A percentile compares a stretch with the other conserved stretches of the same genome.
Conservation (phyloP, 2,888 invertebrate species). For the Sesamia inferens region DNA sequence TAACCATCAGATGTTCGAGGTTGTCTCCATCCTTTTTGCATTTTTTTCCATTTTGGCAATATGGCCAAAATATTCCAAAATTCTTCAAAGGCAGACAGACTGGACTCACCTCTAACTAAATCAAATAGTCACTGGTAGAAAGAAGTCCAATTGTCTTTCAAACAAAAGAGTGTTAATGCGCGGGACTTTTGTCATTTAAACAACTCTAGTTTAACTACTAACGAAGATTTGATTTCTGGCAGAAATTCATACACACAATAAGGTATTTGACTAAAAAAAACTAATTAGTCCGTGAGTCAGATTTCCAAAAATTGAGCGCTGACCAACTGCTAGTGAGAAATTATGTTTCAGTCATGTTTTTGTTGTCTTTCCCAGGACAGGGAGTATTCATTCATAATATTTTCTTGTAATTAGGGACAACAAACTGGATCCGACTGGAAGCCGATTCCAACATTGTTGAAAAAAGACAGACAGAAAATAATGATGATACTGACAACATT, state of each 20-base stretch:
- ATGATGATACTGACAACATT: too few species aligned
- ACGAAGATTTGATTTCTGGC: conserved; percentile 17
- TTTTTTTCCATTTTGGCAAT: too few species aligned
- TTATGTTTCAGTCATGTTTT: conserved; percentile 27
- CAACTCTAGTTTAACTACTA: conserved; percentile 17
- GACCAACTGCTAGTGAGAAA: conserved; percentile 5
- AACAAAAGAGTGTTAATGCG: conserved; percentile 52
- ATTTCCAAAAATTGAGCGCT: too few species aligned
- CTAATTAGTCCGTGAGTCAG: too few species aligned
- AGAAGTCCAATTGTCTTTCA: conserved; percentile 55
- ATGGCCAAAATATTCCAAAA: too few species aligned
- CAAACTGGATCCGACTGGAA: too few species aligned
- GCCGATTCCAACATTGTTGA: too few species aligned
- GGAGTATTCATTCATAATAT: background rate
- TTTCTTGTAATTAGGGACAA: background rate
- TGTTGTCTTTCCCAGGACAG: background rate
- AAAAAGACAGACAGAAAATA: too few species aligned
- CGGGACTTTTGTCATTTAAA: conserved; percentile 40
- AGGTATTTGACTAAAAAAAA: too few species aligned
- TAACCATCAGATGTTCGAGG: too few species aligned
- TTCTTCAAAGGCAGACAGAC: too few species aligned
- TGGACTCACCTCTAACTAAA: conserved; percentile 38
- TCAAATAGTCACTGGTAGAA: conserved; percentile 42
- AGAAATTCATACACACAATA: background rate
- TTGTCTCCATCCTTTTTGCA: too few species aligned